Percentiles rank a stretch among this genome's conserved stretches.
These are phyloP conservation scores for Lepidurus apus DNA, from an alignment of 1,140 invertebrate genomes.

Conservation along the genomic window DNA sequence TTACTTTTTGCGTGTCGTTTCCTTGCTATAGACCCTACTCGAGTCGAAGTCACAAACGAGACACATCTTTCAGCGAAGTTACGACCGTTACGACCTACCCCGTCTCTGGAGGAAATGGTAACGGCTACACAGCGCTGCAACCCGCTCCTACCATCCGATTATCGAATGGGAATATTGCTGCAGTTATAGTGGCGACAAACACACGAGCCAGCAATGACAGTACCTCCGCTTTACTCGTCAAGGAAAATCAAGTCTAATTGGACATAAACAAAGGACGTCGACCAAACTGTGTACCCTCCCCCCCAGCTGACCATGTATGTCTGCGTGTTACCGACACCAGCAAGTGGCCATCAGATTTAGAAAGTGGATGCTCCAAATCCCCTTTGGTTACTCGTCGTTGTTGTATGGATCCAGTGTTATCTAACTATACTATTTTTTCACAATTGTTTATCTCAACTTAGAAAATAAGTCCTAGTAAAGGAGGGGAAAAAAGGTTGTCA, in stretches of 20 bases:
- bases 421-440: conserved; percentile 10
- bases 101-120: conserved; percentile 3
- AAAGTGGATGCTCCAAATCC: not conserved
- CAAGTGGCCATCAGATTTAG: not conserved
- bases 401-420: not conserved
- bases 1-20: not conserved
- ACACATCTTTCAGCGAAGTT: conserved; percentile 35
- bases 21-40: not conserved
- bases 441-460: not conserved
- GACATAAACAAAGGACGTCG: not conserved
- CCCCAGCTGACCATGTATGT: not conserved
- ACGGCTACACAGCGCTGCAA: not conserved
- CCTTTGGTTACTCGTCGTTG: not conserved
- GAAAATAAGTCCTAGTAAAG: not conserved
- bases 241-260: conserved; percentile 27
- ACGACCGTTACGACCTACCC: conserved; percentile 31
- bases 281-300: not conserved
- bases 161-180: not conserved
- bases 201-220: conserved; percentile 19
- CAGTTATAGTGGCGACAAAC: not conserved
- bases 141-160: conserved; percentile 10
- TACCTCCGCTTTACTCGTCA: not conserved
- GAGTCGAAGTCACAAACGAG: conserved; percentile 34
- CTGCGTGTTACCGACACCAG: not conserved
- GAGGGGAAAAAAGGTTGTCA: too few relatives aligned